phyloP scores from a whole-genome alignment of 2,797 vertebrate species.

The Mionectes olivaceus region DNA sequence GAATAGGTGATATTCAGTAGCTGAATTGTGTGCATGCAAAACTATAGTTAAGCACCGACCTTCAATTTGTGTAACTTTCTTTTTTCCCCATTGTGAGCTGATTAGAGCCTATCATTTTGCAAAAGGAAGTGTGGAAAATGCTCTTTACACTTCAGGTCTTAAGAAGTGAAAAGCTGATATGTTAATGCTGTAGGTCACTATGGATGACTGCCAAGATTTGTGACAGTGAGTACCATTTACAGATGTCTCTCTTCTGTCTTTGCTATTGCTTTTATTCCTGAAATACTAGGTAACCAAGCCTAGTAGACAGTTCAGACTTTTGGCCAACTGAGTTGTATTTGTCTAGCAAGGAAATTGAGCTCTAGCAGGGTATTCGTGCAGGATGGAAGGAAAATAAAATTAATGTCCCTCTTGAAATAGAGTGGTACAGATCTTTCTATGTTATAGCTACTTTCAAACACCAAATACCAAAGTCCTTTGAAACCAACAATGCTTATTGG shows the following conservation, averaged over 20 bases:
- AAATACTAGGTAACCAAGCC: conserved; percentile 33
- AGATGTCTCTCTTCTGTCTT: conserved; percentile 1
- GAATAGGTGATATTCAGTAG: background rate
- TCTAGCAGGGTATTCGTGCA: conserved; percentile 53
- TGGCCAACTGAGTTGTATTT: conserved; percentile 49
- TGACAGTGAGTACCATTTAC: conserved; percentile 19
- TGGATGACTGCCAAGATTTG: conserved; percentile 23
- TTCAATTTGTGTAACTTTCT: background rate
- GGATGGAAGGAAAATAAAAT: conserved; percentile 69
- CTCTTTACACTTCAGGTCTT: background rate
- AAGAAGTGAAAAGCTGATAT: background rate
- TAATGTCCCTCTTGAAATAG: conserved; percentile 74
- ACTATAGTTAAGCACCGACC: background rate
- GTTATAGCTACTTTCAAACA: conserved; percentile 70
- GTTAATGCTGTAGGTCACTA: background rate
- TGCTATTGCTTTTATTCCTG: background rate
- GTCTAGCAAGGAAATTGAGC: conserved; percentile 26
- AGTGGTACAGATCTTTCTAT: conserved; percentile 69
- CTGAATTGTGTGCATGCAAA: background rate
- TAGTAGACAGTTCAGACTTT: background rate
- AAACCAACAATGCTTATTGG: conserved; percentile 18
- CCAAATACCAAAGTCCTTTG: conserved; percentile 68
- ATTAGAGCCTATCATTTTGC: background rate
- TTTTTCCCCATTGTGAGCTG: background rate
- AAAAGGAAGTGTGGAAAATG: background rate